phyloP scores from a whole-genome alignment of 2,113 vertebrate genomes.

The Glaucomys volans region DNA sequence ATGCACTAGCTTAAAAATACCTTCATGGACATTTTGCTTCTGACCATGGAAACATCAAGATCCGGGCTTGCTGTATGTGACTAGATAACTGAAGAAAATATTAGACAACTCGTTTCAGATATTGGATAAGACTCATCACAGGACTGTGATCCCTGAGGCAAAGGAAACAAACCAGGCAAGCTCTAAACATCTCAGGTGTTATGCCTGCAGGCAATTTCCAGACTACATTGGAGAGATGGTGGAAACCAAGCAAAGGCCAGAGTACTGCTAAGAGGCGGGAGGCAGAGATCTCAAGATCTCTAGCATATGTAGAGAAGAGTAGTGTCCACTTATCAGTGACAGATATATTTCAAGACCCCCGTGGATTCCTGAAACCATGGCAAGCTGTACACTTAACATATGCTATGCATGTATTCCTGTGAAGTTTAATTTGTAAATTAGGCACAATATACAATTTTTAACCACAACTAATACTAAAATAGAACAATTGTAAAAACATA shows the following conservation, averaged over 20 bases:
- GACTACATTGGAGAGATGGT: fast-evolving
- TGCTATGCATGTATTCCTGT: no score
- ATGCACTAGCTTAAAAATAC: background rate
- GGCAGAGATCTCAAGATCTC: background rate
- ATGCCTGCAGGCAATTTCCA: background rate
- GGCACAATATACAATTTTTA: background rate
- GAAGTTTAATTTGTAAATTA: background rate
- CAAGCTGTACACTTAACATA: no score
- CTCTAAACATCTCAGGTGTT: background rate
- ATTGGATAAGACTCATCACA: background rate
- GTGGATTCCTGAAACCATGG: fast-evolving
- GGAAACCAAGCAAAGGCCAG: background rate
- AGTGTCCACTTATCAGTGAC: no score
- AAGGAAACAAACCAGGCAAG: background rate
- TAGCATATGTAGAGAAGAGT: background rate
- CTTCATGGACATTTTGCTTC: background rate
- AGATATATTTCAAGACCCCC: background rate
- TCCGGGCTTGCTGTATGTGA: background rate
- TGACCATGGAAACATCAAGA: background rate
- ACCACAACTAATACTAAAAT: background rate
- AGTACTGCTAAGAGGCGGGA: background rate
- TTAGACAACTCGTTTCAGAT: background rate
- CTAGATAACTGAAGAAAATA: background rate
- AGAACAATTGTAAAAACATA: background rate
- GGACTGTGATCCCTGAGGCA: background rate